Percentiles rank a stretch among this genome's conserved stretches.
These are phyloP conservation scores for Zoanthus sansibaricus DNA, from an alignment of 92 coral and sea anemone species.

Conservation along the genomic window DNA sequence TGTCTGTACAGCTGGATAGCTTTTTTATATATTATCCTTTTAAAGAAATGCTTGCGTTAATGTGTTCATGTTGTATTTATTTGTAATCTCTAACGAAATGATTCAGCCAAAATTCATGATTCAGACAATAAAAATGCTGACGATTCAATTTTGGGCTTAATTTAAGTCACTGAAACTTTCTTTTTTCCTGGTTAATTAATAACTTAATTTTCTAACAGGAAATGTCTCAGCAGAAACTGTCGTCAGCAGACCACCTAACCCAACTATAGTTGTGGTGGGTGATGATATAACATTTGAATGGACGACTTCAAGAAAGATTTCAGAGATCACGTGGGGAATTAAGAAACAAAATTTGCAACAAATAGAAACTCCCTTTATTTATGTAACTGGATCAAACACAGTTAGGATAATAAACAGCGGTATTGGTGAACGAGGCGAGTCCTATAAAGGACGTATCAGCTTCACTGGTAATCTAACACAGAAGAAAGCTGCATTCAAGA, in stretches of 20 bases:
- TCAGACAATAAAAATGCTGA: not conserved
- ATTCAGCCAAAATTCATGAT: not conserved
- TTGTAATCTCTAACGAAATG: not conserved
- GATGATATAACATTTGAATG: not conserved
- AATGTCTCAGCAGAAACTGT: not conserved
- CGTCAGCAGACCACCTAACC: not conserved
- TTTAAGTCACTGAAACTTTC: not conserved
- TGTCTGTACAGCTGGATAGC: not conserved
- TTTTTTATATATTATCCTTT: no score
- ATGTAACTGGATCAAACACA: not conserved
- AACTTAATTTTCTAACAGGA: no score
- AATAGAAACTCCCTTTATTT: not conserved
- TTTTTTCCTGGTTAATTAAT: no score
- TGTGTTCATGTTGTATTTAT: not conserved
- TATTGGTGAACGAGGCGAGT: no score
- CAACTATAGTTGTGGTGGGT: not conserved
- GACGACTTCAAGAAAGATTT: not conserved
- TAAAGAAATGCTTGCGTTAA: not conserved
- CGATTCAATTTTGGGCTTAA: not conserved
- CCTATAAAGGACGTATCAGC: no score
- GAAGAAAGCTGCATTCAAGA: no score
- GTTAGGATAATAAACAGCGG: not conserved
- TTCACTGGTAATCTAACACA: no score
- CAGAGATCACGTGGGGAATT: not conserved
- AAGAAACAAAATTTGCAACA: not conserved